Evolutionary conservation across 2,888 invertebrate species (phyloP).

Genomic region (Calameuta idolon): DNA sequence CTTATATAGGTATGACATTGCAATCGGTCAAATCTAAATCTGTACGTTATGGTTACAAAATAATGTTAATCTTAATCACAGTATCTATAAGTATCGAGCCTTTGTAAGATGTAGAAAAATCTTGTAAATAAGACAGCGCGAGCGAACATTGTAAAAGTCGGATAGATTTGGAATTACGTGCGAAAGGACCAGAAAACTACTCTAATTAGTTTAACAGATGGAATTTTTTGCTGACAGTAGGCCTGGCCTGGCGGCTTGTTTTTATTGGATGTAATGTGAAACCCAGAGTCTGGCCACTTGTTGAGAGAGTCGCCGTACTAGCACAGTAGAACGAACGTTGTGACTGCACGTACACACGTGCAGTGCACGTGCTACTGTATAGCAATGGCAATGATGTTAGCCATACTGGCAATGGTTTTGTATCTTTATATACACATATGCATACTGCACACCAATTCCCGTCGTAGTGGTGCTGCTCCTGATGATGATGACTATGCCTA

Average conservation of each 20-base stretch:
- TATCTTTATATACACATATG: not conserved
- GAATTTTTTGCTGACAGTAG: conserved; percentile 35
- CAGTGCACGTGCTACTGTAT: conserved; percentile 31
- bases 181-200: conserved; percentile 8
- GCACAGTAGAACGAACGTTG: not conserved
- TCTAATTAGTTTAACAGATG: conserved; percentile 50
- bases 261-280: conserved; percentile 51
- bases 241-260: conserved; percentile 34
- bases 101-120: not conserved
- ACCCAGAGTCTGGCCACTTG: conserved; percentile 42
- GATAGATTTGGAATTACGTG: conserved; percentile 2
- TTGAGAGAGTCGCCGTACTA: conserved; percentile 34
- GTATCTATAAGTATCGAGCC: not conserved
- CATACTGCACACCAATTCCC: not conserved
- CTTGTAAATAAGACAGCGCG: not conserved
- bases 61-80: not conserved
- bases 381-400: not conserved
- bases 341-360: conserved; percentile 34
- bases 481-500: not conserved
- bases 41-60: not conserved
- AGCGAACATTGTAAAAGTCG: not conserved
- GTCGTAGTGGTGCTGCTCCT: not conserved
- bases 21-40: not conserved
- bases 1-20: not conserved
- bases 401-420: not conserved